Conservation (phyloP, 2,888 invertebrate genomes). For the Oscheius sp. region DNA sequence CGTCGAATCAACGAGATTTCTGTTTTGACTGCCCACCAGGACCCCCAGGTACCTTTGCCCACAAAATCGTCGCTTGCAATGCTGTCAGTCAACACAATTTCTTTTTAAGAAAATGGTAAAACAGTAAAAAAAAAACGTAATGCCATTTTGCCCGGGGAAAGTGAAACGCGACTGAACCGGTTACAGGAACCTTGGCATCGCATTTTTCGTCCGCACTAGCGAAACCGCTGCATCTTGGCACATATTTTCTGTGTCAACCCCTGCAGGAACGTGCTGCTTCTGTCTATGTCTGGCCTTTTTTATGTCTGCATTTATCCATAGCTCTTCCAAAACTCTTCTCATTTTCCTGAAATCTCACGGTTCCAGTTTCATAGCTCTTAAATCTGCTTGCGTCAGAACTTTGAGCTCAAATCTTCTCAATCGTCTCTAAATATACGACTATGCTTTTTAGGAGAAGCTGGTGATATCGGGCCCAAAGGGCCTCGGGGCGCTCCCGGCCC, state of each 20-base stretch:
- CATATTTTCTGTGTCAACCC: conserved; percentile 28
- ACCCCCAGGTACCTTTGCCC: conserved; percentile 11
- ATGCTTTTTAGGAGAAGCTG: conserved; percentile 43
- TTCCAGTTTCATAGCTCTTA: neutral
- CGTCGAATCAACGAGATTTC: conserved; percentile 37
- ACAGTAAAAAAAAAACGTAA: neutral
- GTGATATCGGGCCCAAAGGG: conserved; percentile 55
- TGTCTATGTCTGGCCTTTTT: neutral
- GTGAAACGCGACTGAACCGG: conserved; percentile 30
- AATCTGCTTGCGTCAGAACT: neutral
- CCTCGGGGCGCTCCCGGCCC: conserved; percentile 48
- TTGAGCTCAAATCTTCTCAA: neutral
- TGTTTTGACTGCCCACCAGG: conserved; percentile 60
- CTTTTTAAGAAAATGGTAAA: neutral
- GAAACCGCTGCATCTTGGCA: conserved; percentile 28
- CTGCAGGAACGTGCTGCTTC: neutral
- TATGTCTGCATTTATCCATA: neutral
- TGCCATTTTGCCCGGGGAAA: conserved; percentile 20
- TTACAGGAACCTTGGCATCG: conserved; percentile 30
- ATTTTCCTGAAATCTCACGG: neutral
- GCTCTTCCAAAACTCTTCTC: neutral
- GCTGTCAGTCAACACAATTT: neutral
- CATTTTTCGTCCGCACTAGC: conserved; percentile 6
- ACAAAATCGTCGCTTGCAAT: no score
- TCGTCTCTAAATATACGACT: neutral